These are phyloP conservation scores for Blastobasis adustella DNA, from an alignment of 2,888 invertebrate species.

Conservation along the genomic window DNA sequence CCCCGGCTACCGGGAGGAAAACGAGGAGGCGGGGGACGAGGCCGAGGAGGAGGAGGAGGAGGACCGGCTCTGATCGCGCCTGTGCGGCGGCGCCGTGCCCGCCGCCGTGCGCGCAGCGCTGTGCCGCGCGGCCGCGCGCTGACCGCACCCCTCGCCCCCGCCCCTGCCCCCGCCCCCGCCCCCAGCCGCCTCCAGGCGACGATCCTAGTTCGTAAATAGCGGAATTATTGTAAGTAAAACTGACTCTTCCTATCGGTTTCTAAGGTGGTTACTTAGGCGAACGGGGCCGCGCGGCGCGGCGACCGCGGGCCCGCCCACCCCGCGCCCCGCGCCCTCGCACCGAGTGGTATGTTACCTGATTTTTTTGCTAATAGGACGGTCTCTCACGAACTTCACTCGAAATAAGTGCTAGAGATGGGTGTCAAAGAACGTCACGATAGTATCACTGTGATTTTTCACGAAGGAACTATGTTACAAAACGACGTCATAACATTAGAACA, in stretches of 20 bases:
- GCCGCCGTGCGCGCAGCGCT: conserved; percentile 59
- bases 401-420: too few species aligned
- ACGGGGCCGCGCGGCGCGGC: conserved; percentile 17
- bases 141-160: conserved; percentile 24
- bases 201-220: conserved; percentile 61
- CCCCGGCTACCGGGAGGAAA: conserved; percentile 93
- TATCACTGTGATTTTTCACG: too few species aligned
- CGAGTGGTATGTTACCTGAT: neutral
- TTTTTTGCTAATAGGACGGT: too few species aligned
- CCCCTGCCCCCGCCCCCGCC: conserved; percentile 14
- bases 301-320: conserved; percentile 6
- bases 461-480: too few species aligned
- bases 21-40: conserved; percentile 89
- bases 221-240: conserved; percentile 66
- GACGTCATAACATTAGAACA: too few species aligned
- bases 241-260: conserved; percentile 68
- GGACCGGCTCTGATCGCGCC: conserved; percentile 77
- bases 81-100: conserved; percentile 69
- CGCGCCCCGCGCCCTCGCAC: conserved; percentile 6
- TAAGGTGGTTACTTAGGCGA: conserved; percentile 54
- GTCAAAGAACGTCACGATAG: too few species aligned
- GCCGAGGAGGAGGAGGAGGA: conserved; percentile 89
- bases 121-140: conserved; percentile 56
- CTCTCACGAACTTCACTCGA: too few species aligned
- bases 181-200: conserved; percentile 34